Conservation (phyloP, 2,888 invertebrate species). For the Pristionchus entomophagus region DNA sequence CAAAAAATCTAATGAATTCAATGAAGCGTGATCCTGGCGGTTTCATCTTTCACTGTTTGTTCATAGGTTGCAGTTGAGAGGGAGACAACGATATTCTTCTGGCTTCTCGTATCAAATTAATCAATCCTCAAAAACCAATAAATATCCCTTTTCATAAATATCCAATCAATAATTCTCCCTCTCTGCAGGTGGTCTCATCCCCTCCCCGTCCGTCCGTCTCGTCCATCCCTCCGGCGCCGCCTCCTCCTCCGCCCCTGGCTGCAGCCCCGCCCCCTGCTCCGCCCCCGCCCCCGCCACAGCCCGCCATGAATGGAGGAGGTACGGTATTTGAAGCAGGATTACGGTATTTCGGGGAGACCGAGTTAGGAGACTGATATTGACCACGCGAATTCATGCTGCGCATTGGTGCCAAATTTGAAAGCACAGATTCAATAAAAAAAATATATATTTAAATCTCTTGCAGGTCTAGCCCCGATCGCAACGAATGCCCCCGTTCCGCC, state of each 20-base stretch:
- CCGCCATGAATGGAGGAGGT: slow-evolving; percentile 10
- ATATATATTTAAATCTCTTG: too few species aligned
- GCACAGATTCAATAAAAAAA: too few species aligned
- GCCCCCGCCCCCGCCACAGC: slow-evolving; percentile 11
- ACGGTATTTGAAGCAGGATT: not conserved
- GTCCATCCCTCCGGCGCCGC: slow-evolving; percentile 36
- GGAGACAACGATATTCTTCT: not conserved
- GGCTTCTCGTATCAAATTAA: not conserved
- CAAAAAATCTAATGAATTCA: too few species aligned
- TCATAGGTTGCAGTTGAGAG: not conserved
- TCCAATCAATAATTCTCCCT: too few species aligned
- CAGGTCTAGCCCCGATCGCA: slow-evolving; percentile 28
- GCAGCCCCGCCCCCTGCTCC: slow-evolving; percentile 42
- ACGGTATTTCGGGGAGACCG: not conserved
- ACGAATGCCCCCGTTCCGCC: slow-evolving; percentile 20
- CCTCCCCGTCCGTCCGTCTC: slow-evolving; percentile 42
- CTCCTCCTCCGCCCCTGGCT: slow-evolving; percentile 34
- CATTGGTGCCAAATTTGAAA: too few species aligned
- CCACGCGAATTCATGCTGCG: too few species aligned
- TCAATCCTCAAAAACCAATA: too few species aligned
- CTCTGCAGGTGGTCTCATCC: not conserved
- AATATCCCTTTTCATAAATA: too few species aligned
- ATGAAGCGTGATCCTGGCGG: not conserved
- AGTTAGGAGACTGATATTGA: too few species aligned
- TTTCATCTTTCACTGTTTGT: not conserved